phyloP scores from a whole-genome alignment of 1,140 invertebrate species.

The Drosophila simulans region DNA sequence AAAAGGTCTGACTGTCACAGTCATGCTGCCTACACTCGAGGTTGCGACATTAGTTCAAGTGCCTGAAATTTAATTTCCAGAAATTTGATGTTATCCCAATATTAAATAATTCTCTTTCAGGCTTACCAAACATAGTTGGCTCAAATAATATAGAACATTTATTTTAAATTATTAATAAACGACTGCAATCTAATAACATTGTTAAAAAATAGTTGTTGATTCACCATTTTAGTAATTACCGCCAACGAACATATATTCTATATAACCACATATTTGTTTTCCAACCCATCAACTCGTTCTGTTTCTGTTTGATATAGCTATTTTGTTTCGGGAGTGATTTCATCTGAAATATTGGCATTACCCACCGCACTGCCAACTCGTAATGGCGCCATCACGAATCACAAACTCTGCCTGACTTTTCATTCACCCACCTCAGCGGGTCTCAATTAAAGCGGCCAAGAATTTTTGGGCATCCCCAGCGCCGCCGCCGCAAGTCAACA shows the following conservation, averaged over 20 bases:
- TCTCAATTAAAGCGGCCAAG: slow-evolving; percentile 53
- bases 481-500: slow-evolving; percentile 68
- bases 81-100: background rate
- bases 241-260: no score
- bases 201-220: no score
- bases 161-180: no score
- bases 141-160: no score
- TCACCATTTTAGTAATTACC: no score
- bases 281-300: background rate
- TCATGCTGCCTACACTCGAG: slow-evolving; percentile 47
- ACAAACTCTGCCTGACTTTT: slow-evolving; percentile 7
- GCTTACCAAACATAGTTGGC: no score
- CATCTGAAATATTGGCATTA: background rate
- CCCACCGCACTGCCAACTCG: slow-evolving; percentile 1
- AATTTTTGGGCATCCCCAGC: slow-evolving; percentile 25
- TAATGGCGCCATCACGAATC: slow-evolving; percentile 12
- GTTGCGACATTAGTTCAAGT: slow-evolving; percentile 33
- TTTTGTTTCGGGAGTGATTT: slow-evolving; percentile 1
- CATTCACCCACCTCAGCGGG: slow-evolving; percentile 9
- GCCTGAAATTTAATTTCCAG: background rate
- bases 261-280: background rate
- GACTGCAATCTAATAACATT: no score
- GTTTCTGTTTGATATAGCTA: no score
- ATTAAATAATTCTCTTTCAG: no score
- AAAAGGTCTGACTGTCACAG: slow-evolving; percentile 68